Evolutionary conservation across 1,140 invertebrate genomes (phyloP).

Genomic region (Bombus waltoni): DNA sequence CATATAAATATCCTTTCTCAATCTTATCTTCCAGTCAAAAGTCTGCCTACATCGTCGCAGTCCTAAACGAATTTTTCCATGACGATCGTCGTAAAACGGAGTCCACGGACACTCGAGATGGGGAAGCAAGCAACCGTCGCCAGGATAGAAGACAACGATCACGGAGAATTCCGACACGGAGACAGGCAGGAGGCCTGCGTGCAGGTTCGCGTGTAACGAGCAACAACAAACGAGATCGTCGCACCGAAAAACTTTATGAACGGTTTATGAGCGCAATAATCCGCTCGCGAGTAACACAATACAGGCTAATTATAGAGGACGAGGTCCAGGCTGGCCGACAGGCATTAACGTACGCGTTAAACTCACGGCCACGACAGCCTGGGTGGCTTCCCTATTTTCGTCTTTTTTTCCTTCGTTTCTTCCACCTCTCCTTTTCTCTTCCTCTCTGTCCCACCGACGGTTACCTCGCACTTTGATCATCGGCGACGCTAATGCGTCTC

Average conservation of each 20-base stretch:
- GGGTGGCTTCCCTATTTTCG: constrained; percentile 80
- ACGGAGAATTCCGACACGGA: too few species aligned
- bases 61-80: not conserved
- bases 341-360: constrained; percentile 74
- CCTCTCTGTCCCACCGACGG: constrained; percentile 39
- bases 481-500: constrained; percentile 79
- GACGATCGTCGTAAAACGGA: not conserved
- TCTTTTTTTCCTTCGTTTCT: constrained; percentile 72
- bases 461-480: constrained; percentile 76
- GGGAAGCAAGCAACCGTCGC: too few species aligned
- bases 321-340: constrained; percentile 67
- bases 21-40: not conserved
- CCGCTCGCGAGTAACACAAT: constrained; percentile 78
- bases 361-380: constrained; percentile 72
- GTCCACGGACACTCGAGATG: too few species aligned
- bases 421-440: constrained; percentile 41
- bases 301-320: constrained; percentile 80
- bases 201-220: constrained; percentile 1
- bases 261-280: constrained; percentile 78
- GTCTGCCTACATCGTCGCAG: too few species aligned
- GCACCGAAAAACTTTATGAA: constrained; percentile 72
- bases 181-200: not conserved
- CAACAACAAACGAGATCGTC: constrained; percentile 46
- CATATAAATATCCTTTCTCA: not conserved
- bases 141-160: not conserved